Base-by-base conservation (phyloP, 2,888 invertebrate species). In the Drosophila diplacantha region DNA sequence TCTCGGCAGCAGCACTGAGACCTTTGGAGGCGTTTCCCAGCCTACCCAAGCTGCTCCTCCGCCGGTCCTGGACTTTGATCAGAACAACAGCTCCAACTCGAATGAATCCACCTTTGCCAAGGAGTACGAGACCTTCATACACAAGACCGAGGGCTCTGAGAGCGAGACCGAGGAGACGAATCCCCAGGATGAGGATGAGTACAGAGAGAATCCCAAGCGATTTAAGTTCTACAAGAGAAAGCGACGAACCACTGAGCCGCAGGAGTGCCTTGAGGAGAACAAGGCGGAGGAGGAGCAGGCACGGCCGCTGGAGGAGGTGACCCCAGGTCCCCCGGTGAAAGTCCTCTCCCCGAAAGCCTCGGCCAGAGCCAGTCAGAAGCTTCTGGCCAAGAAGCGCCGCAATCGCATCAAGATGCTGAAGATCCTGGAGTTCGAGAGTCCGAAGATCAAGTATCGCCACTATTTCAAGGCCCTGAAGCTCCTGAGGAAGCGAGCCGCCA, bases 121-220 rank as follows among this genome's bases (percentile, higher is more conserved):
- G 69, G 84, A 85, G 66, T 86, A 86, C 60, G 83, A 86, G 60
- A 86, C 86, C 0, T 86, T 86, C 29, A 86, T 86, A 6, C 82
- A 86, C 66, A 84, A 85, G 61, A 81, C 76, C 24, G 83, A 70
- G 0, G 73, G 62, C n/a, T 83, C 81, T n/a, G 84, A 74, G 5
- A 77, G 67, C 29, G 81, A 83, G 2, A 16, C 32, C 3, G 82
- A 67, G 24, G 47, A 68, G 32, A 16, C 32, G 20, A 46, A 41
- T 16, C 43, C 51, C 0, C 67, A 67, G 8, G 70, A 50, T 1
- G 64, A 64, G 3, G 37, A 32, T 5, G 80, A 76, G 14, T 68
- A 71, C 38, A 62, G 66, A 12, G 75, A 83, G 54, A 76, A 78
- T 16, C 70, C 78, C 2, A 82, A 81, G 34, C 73, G 83, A 11